phyloP scores from a whole-genome alignment of 2,797 vertebrate genomes.

The Arctocebus calabarensis region DNA sequence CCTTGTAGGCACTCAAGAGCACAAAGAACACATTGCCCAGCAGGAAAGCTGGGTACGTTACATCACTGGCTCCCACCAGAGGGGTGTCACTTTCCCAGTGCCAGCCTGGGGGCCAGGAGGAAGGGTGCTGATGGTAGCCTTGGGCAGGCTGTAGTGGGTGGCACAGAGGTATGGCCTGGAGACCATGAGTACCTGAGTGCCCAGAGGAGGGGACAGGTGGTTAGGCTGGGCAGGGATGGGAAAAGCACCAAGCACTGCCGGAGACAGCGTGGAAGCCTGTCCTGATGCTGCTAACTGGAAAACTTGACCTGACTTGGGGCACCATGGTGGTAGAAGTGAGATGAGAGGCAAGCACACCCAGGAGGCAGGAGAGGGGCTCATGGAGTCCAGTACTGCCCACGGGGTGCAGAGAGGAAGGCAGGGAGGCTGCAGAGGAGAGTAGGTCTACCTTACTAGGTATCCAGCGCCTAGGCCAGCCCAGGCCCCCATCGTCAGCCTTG shows the following conservation, averaged over 20 bases:
- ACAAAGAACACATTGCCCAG: fast-evolving
- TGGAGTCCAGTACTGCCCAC: neutral
- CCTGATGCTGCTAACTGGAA: too few species aligned
- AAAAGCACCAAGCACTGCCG: neutral
- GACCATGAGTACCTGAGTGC: neutral
- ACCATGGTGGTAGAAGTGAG: neutral
- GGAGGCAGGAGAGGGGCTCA: neutral
- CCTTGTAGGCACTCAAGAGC: fast-evolving
- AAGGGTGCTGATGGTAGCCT: neutral
- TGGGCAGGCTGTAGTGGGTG: neutral
- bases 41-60: fast-evolving
- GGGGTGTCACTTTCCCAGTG: neutral
- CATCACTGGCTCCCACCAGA: too few species aligned
- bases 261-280: neutral
- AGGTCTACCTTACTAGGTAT: neutral
- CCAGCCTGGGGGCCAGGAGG: neutral
- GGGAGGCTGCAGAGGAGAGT: fast-evolving
- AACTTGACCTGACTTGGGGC: fast-evolving
- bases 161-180: neutral
- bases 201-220: neutral
- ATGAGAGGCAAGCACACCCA: fast-evolving
- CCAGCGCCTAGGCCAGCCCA: neutral
- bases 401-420: neutral
- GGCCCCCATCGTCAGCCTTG: too few species aligned
- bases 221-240: neutral